Percentiles rank a stretch among this genome's conserved stretches.
phyloP scores from a whole-genome alignment of 2,113 vertebrate species.

The Hymenochirus boettgeri region DNA sequence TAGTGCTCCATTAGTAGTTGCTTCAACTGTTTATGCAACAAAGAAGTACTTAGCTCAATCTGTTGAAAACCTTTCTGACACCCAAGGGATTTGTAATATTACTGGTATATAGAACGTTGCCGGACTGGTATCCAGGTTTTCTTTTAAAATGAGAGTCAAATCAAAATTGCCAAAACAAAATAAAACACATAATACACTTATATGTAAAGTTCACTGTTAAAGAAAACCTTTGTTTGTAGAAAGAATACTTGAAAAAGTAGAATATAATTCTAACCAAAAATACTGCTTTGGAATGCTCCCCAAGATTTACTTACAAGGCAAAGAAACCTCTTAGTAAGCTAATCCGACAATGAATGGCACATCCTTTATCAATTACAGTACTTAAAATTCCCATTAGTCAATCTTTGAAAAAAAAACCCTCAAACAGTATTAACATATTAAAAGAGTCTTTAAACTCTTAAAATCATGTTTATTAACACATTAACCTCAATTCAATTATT shows the following conservation, averaged over 20 bases:
- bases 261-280: conserved; percentile 63
- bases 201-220: conserved; percentile 64
- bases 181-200: conserved; percentile 63
- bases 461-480: conserved; percentile 76
- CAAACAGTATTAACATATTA: conserved; percentile 75
- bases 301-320: conserved; percentile 65
- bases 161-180: conserved; percentile 58
- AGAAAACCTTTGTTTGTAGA: conserved; percentile 62
- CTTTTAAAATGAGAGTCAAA: conserved; percentile 63
- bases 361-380: conserved; percentile 72
- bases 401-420: conserved; percentile 68
- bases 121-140: conserved; percentile 65
- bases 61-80: not conserved
- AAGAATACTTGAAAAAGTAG: conserved; percentile 56
- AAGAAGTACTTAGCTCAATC: not conserved
- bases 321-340: conserved; percentile 66
- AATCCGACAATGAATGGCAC: conserved; percentile 72
- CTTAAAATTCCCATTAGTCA: conserved; percentile 67
- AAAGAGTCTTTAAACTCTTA: conserved; percentile 73
- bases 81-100: not conserved
- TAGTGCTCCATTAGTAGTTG: conserved; percentile 54
- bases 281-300: conserved; percentile 72
- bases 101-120: conserved; percentile 66
- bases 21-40: not conserved
- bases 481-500: conserved; percentile 76